A percentile compares a stretch with the other conserved stretches of the same genome.
Conservation (phyloP, 2,113 vertebrate genomes). For the Melanocharis versteri region DNA sequence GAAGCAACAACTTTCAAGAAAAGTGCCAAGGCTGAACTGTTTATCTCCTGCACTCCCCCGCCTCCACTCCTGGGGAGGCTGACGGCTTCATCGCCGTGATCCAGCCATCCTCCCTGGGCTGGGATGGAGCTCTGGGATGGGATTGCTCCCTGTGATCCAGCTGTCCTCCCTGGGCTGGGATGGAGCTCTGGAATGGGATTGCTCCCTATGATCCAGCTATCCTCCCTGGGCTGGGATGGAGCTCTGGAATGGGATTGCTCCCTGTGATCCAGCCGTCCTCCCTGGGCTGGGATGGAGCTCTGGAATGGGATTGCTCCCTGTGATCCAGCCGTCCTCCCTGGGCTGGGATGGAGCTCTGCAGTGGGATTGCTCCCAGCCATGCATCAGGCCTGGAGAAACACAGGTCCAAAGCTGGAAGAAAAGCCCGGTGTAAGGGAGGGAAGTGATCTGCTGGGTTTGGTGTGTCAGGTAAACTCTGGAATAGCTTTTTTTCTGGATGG, state of each 20-base stretch:
- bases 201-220: not conserved
- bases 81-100: not conserved
- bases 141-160: not conserved
- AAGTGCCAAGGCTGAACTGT: not conserved
- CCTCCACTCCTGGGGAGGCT: not conserved
- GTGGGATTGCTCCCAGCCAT: not conserved
- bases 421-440: not conserved
- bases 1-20: constrained; percentile 7
- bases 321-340: not conserved
- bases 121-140: not conserved
- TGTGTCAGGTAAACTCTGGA: not conserved
- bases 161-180: not conserved
- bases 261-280: not conserved
- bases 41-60: not conserved
- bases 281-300: not conserved
- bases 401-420: not conserved
- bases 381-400: not conserved
- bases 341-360: not conserved
- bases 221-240: not conserved
- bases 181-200: not conserved
- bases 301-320: fast-evolving
- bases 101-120: not conserved
- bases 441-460: not conserved
- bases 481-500: not conserved
- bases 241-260: not conserved